Base-by-base conservation (phyloP, 2,888 invertebrate species). In the Leptinotarsa haldemani region DNA sequence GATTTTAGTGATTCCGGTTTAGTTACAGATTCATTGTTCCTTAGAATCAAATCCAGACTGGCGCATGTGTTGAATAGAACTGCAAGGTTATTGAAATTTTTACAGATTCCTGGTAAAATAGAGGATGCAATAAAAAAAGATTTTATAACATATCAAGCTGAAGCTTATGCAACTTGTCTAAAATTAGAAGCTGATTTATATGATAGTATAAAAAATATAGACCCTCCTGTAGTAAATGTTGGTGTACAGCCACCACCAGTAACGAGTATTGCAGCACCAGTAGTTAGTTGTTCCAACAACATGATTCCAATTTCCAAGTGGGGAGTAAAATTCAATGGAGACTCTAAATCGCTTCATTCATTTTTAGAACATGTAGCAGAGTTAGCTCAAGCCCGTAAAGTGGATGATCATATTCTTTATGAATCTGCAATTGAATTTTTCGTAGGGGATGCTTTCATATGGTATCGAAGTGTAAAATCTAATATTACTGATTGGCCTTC, bases 311-410 rank as follows among this genome's bases (percentile, higher is more conserved):
- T 30, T 30, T 30, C 30, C 7, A 30, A 30, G 30, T 30, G 30
- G 7, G 30, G 30, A 30, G 30, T 30, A 30, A 30, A 30, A 30
- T 30, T 30, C 1, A 30, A 30, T 48, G 48, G 48, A 48, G 48
- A 48, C 16, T 16, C 48, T 48, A 48, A 66, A 56, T 22, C 48
- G 9, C 56, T 71, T 4, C 22, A 69, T 69, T 16, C 18, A 25
- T 74, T 71, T 56, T 46, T 74, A 18, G 74, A 74, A 30, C 47
- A 47, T 16, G 58, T 74, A 20, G 53, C 56, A 7, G 71, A 74
- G 18, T 46, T 74, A 1, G 68, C 68, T 12, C 53, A 20, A 15
- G 18, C 68, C 18, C 68, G 71, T 15, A 63, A 67, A 48, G 67
- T 70, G 46, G 22, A 46, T 50, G 53, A 70, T n/a, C 48, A 74